Evolutionary conservation across 2,113 vertebrate species (phyloP), one percentile per base, ranked within the genome.

Genomic region (Otolemur garnettii): DNA sequence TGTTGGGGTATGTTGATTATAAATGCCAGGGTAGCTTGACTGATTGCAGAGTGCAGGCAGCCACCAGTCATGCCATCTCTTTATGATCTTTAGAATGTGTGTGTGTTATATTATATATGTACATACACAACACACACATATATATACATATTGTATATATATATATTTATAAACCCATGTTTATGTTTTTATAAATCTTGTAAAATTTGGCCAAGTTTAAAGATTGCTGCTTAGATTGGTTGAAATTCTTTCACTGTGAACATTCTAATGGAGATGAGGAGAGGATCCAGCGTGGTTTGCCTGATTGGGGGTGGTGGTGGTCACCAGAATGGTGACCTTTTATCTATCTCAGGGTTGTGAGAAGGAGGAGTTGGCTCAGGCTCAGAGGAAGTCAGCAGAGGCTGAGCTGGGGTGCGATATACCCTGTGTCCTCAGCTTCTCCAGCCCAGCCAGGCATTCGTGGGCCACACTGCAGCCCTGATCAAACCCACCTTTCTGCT

Each of bases 1-100:
- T 95, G 91, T 97, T 98, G 96, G 92, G 84, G 93, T 97, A 88
- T 95, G 97, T 97, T 97, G 93, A 96, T 97, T 96, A 84, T 95
- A 96, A 95, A 90, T 91, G 93, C 96, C 90, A 93, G 89, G 93
- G 96, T 96, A 95, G 92, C 94, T 97, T 92, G 91, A 93, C 97
- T 94, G 81, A 96, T 55, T 62, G 97, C 95, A 22, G 78, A 96
- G 96, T 98, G 83, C 72, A 94, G 97, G 97, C 87, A 96, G 93
- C 95, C 96, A 68, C 93, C 91, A 53, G 42, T 59, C 94, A 92
- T 98, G 96, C 96, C 91, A 42, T 93, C 69, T 96, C 60, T 60
- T 93, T 77, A 35, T 45, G 71, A n/a, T 12, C n/a, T 92, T 64
- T 71, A n/a, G 77, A 68, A 57, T 50, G 7, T 50, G 9, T 50